These are phyloP conservation scores for Maniola jurtina DNA, from an alignment of 1,140 invertebrate species.

Conservation along the genomic window DNA sequence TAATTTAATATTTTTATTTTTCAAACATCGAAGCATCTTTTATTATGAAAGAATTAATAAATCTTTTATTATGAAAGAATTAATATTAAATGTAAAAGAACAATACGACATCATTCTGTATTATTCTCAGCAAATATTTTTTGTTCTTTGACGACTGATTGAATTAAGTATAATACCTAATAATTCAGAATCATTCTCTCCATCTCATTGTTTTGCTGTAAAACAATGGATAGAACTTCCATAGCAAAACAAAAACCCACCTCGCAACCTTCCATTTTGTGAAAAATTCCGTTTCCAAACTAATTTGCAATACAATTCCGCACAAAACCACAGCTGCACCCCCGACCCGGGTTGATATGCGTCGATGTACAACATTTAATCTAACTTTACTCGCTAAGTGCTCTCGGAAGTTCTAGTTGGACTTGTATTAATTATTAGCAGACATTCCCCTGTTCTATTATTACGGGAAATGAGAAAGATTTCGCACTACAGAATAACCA, in stretches of 20 bases:
- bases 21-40: no score
- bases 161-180: neutral
- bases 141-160: neutral
- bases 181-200: neutral
- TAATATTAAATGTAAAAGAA: no score
- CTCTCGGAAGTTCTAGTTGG: conserved; percentile 50
- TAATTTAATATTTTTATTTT: no score
- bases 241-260: conserved; percentile 3
- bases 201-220: conserved; percentile 4
- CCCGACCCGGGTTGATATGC: conserved; percentile 47
- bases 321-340: conserved; percentile 37
- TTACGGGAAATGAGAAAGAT: conserved; percentile 26
- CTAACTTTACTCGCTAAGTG: conserved; percentile 63
- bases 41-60: no score
- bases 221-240: neutral
- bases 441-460: conserved; percentile 37
- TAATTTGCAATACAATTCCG: conserved; percentile 62
- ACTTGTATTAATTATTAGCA: conserved; percentile 67
- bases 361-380: conserved; percentile 67
- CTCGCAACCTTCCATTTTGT: conserved; percentile 19
- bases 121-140: neutral
- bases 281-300: conserved; percentile 40
- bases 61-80: no score
- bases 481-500: conserved; percentile 17
- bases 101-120: no score